Percentiles rank a stretch among this genome's conserved stretches.
phyloP scores from a whole-genome alignment of 2,888 invertebrate genomes.

The Entomobrya multifasciata region DNA sequence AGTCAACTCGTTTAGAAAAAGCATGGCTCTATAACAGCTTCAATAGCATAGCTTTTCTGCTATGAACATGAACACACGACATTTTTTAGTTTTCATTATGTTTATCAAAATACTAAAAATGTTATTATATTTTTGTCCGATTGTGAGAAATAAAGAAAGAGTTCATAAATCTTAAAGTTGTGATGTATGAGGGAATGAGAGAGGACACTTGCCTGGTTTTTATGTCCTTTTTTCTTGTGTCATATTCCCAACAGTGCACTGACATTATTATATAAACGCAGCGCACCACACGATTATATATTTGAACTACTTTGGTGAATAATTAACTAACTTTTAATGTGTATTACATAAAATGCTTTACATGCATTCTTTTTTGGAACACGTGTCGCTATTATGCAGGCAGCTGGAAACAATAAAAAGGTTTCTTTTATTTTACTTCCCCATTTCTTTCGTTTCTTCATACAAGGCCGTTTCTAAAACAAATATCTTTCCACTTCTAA shows the following conservation, averaged over 20 bases:
- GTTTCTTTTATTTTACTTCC: too few relatives aligned
- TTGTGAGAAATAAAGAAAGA: not conserved
- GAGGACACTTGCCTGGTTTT: not conserved
- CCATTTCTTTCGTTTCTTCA: too few relatives aligned
- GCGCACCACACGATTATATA: not conserved
- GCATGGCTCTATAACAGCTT: too few relatives aligned
- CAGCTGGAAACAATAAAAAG: too few relatives aligned
- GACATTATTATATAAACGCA: not conserved
- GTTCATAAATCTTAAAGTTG: slow-evolving; percentile 1
- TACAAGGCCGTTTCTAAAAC: too few relatives aligned
- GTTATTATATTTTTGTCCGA: not conserved
- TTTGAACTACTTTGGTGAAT: slow-evolving; percentile 2
- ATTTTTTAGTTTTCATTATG: not conserved
- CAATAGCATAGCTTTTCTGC: too few relatives aligned
- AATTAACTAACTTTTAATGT: not conserved
- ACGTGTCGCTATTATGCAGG: not conserved
- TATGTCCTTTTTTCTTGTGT: not conserved
- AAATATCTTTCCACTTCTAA: too few relatives aligned
- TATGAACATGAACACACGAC: not conserved
- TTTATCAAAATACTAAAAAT: slow-evolving; percentile 11
- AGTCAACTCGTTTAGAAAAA: not conserved
- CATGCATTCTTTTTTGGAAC: too few relatives aligned
- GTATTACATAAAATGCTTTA: too few relatives aligned
- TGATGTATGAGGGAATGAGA: too few relatives aligned
- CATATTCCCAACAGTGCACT: not conserved